Evolutionary conservation across 2,113 vertebrate species (phyloP).

Genomic region (Gnathonemus longibarbis): DNA sequence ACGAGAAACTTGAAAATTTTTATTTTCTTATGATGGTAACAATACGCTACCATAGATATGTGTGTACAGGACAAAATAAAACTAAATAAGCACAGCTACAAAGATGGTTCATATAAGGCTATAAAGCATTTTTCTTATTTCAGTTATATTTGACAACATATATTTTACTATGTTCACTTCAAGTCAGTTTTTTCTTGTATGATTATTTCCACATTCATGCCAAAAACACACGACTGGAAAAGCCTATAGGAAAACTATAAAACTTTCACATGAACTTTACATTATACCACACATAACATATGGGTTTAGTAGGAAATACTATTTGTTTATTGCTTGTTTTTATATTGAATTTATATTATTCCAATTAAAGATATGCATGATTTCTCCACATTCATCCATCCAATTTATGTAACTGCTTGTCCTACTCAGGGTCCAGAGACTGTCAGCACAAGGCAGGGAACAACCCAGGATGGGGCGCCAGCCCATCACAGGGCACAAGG

Average conservation of each 20-base stretch:
- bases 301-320: background rate
- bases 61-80: too few species aligned
- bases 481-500: background rate
- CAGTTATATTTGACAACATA: too few species aligned
- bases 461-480: background rate
- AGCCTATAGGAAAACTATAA: background rate
- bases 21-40: too few species aligned
- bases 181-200: too few species aligned
- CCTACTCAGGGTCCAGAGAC: background rate
- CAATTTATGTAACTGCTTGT: background rate
- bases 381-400: background rate
- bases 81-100: too few species aligned
- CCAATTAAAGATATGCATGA: background rate
- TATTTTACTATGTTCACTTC: too few species aligned
- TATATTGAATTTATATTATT: background rate
- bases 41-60: too few species aligned
- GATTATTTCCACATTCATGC: too few species aligned
- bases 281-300: background rate
- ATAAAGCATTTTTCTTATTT: too few species aligned
- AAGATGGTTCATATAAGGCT: too few species aligned
- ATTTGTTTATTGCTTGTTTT: background rate
- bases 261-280: background rate
- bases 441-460: background rate
- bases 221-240: too few species aligned
- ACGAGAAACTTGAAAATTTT: too few species aligned